Conservation (phyloP, 2,797 vertebrate genomes). For the Ctenopoma kingsleyae region DNA sequence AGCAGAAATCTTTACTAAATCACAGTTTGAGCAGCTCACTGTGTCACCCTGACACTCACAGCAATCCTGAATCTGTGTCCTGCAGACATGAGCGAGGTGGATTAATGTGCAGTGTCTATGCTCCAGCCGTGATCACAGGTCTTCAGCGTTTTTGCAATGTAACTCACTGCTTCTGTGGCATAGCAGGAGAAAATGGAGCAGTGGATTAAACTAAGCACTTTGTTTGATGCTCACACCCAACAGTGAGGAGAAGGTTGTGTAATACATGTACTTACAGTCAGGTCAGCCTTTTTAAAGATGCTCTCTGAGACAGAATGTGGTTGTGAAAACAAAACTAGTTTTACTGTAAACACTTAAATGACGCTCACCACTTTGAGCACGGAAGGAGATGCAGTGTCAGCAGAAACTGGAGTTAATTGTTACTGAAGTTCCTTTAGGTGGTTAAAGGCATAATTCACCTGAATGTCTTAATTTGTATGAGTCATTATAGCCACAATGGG, state of each 20-base stretch:
- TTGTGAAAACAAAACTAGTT: not conserved
- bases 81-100: not conserved
- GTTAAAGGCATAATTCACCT: not conserved
- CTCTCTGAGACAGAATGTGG: not conserved
- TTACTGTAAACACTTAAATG: constrained; percentile 20
- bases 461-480: not conserved
- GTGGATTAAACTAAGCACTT: constrained; percentile 10
- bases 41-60: constrained; percentile 30
- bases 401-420: constrained; percentile 8
- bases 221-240: constrained; percentile 12
- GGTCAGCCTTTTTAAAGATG: not conserved
- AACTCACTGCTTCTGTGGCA: constrained; percentile 7
- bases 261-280: not conserved
- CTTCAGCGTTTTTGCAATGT: constrained; percentile 14
- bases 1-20: constrained; percentile 44
- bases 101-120: constrained; percentile 35
- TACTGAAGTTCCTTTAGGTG: not conserved
- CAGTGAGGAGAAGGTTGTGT: constrained; percentile 1
- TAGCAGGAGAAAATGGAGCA: constrained; percentile 7
- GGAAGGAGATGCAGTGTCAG: constrained; percentile 9
- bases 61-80: constrained; percentile 20
- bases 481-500: not conserved
- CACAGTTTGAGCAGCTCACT: constrained; percentile 24
- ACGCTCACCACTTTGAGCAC: constrained; percentile 3
- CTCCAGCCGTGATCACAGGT: constrained; percentile 18